Conservation (phyloP, 2,113 vertebrate genomes). For the rat (Rattus norvegicus) region DNA sequence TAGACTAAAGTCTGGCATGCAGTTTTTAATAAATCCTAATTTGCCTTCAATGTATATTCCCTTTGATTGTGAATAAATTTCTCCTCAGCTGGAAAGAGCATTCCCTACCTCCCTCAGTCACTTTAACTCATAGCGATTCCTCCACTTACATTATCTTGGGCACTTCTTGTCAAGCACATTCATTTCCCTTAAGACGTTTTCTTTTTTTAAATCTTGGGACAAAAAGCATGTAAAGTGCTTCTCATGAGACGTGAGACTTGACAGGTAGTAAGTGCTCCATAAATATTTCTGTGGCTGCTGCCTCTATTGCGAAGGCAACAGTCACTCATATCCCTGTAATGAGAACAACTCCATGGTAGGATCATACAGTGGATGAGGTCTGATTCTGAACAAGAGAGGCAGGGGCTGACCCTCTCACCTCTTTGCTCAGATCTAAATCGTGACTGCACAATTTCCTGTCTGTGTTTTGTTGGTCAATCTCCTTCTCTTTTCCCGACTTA, state of each 20-base stretch:
- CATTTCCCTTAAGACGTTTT: slow-evolving; percentile 40
- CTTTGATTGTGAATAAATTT: slow-evolving; percentile 55
- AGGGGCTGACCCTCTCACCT: background rate
- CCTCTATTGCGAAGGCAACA: slow-evolving; percentile 52
- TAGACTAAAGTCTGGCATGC: background rate
- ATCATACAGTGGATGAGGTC: background rate
- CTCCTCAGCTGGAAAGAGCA: background rate
- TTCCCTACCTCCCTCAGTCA: background rate
- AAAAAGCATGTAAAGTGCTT: slow-evolving; percentile 59
- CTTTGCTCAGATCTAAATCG: background rate
- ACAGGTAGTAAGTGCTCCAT: slow-evolving; percentile 58
- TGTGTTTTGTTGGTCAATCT: background rate
- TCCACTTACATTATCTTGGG: background rate
- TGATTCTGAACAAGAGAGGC: background rate
- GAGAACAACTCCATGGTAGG: background rate
- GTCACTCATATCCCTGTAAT: background rate
- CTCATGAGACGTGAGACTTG: slow-evolving; percentile 16
- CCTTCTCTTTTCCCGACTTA: background rate
- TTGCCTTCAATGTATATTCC: slow-evolving; percentile 23
- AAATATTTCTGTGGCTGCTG: slow-evolving; percentile 64
- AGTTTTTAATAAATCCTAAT: slow-evolving; percentile 59
- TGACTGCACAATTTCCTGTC: background rate
- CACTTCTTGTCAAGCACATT: slow-evolving; percentile 59
- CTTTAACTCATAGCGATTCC: slow-evolving; percentile 48
- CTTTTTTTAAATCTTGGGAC: background rate